Evolutionary conservation across 2,888 invertebrate species (phyloP), one percentile per base, ranked within the genome.

Genomic region (Carabus problematicus): DNA sequence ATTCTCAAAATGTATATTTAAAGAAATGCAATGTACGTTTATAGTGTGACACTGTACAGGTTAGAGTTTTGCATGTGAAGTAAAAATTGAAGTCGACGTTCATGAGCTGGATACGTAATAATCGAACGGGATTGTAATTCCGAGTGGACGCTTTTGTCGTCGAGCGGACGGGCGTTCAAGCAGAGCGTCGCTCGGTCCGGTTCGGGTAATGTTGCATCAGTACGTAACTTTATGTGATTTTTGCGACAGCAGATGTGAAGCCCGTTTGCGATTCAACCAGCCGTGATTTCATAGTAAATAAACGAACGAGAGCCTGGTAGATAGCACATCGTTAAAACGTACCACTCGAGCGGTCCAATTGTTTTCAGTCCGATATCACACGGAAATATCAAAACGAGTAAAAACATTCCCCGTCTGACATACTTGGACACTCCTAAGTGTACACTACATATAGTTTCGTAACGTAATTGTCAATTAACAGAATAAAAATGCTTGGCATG

Each of bases 271-370:
- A 58, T 59, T 29, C 66, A 66, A 56, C 66, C 59, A 59, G 45
- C 58, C 45, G 59, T 66, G 66, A 59, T 66, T 66, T 59, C 59
- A 66, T 59, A 66, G 66, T 66, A 66, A 66, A 66, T 66, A 66
- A 66, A 66, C 66, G 66, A 19, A 41, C 45, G 45, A 64, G 43
- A 47, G 47, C 12, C 52, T 59, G 55, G 42, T 54, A 54, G 61
- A 63, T 62, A 42, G 63, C 52, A 56, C 66, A 49, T 66, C 66
- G 66, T 66, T 66, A 66, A 66, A 66, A 58, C 47, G 49, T 47
- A 59, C 58, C 66, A 66, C 58, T 66, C 58, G 59, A 59, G 66
- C 58, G 52, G 19, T 66, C 47, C 40, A 59, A 66, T 66, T 58
- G 66, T 66, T 66, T 58, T 41, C 66, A 59, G 56, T 12, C 18